Evolutionary conservation across 1,140 invertebrate species (phyloP).

Genomic region (Myzus persicae): DNA sequence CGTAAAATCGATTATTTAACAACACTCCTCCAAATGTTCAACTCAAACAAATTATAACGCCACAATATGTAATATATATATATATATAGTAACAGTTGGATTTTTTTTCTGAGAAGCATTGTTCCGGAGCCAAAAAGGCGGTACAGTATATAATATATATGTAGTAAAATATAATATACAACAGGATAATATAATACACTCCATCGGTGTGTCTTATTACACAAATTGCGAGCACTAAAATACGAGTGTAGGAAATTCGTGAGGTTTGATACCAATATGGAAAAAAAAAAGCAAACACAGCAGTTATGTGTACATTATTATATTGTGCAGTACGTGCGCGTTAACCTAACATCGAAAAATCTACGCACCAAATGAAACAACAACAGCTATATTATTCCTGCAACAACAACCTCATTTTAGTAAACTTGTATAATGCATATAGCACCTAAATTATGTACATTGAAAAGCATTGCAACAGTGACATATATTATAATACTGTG

Average conservation of each 20-base stretch:
- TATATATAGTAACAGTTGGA: not conserved
- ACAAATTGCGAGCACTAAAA: not conserved
- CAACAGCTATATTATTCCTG: too few relatives aligned
- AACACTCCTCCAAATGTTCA: not conserved
- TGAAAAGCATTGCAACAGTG: too few relatives aligned
- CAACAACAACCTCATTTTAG: too few relatives aligned
- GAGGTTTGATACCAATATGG: not conserved
- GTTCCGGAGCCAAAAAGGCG: not conserved
- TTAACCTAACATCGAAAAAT: too few relatives aligned
- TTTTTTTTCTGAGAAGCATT: not conserved
- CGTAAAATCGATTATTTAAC: not conserved
- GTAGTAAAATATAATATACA: not conserved
- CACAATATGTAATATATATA: not conserved
- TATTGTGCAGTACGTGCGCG: too few relatives aligned
- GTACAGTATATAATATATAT: not conserved
- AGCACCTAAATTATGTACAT: too few relatives aligned
- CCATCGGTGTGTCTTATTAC: not conserved
- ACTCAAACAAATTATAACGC: not conserved
- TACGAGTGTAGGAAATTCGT: not conserved
- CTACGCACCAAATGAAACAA: too few relatives aligned
- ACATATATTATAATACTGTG: too few relatives aligned
- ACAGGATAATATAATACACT: not conserved
- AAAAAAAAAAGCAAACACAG: not conserved
- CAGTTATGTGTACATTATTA: too few relatives aligned
- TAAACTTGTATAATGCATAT: too few relatives aligned